Evolutionary conservation across 2,888 invertebrate species (phyloP).

Genomic region (Cyclophora albipunctata): DNA sequence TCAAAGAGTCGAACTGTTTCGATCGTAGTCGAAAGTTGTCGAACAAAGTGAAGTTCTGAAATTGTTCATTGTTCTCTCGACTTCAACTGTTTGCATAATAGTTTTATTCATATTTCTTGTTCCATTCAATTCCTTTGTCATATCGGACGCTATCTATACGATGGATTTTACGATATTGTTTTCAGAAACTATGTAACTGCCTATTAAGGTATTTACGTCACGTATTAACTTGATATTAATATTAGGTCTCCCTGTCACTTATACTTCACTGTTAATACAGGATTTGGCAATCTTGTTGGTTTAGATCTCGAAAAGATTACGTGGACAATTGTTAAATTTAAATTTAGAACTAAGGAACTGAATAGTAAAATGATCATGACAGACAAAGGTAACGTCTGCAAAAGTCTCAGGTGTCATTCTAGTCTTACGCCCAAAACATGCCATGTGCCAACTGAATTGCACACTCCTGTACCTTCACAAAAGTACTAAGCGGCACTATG

Average conservation of each 20-base stretch:
- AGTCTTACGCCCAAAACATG: too few species aligned
- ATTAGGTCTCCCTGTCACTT: too few species aligned
- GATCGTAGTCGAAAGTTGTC: conserved; percentile 36
- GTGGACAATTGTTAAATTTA: too few species aligned
- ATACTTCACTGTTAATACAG: too few species aligned
- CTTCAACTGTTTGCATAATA: conserved; percentile 56
- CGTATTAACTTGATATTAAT: too few species aligned
- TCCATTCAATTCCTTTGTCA: conserved; percentile 34
- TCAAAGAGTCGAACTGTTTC: conserved; percentile 30
- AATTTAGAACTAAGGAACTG: too few species aligned
- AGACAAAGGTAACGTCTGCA: neutral
- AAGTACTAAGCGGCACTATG: conserved; percentile 5
- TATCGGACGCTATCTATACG: conserved; percentile 38
- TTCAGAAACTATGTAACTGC: conserved; percentile 13
- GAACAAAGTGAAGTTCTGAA: conserved; percentile 41
- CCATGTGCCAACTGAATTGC: too few species aligned
- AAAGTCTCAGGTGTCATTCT: neutral
- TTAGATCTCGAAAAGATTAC: too few species aligned
- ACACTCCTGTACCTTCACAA: too few species aligned
- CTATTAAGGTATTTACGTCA: too few species aligned
- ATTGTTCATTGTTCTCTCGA: conserved; percentile 43
- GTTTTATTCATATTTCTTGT: conserved; percentile 58
- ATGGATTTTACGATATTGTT: conserved; percentile 33
- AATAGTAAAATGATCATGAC: neutral
- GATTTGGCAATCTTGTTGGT: too few species aligned